These are phyloP conservation scores for Thereva unica DNA, from an alignment of 2,888 invertebrate species.

Conservation along the genomic window DNA sequence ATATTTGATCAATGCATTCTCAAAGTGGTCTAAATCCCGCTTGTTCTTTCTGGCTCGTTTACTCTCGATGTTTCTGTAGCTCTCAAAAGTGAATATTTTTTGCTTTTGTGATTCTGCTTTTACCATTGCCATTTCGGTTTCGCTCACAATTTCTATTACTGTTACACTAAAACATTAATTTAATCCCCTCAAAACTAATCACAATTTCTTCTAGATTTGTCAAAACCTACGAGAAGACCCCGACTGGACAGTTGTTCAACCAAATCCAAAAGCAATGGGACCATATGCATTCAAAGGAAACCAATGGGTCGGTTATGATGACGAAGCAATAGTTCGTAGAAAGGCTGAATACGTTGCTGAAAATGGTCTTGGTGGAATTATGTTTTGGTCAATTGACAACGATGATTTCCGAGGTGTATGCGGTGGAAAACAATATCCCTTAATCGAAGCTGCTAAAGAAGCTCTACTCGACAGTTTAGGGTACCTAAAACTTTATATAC, in stretches of 20 bases:
- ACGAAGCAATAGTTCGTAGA: conserved; percentile 77
- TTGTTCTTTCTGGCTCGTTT: too few relatives aligned
- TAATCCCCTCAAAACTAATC: neutral
- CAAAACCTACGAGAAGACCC: conserved; percentile 73
- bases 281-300: conserved; percentile 86
- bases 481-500: conserved; percentile 57
- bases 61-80: too few relatives aligned
- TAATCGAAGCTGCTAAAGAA: conserved; percentile 90
- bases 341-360: conserved; percentile 86
- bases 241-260: conserved; percentile 81
- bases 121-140: neutral
- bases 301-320: conserved; percentile 95
- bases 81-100: neutral
- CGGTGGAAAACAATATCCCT: conserved; percentile 82
- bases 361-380: conserved; percentile 77
- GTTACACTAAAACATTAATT: neutral
- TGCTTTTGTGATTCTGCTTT: too few relatives aligned
- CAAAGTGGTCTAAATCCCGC: too few relatives aligned
- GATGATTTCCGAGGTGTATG: conserved; percentile 93
- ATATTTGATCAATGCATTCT: too few relatives aligned
- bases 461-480: conserved; percentile 69
- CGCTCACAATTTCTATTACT: neutral
- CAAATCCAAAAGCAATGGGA: conserved; percentile 81
- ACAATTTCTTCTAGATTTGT: conserved; percentile 69
- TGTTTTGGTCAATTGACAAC: conserved; percentile 79